Evolutionary conservation across 2,888 invertebrate species (phyloP), one percentile per base, ranked within the genome.

Genomic region (Tetanocera ferruginea): DNA sequence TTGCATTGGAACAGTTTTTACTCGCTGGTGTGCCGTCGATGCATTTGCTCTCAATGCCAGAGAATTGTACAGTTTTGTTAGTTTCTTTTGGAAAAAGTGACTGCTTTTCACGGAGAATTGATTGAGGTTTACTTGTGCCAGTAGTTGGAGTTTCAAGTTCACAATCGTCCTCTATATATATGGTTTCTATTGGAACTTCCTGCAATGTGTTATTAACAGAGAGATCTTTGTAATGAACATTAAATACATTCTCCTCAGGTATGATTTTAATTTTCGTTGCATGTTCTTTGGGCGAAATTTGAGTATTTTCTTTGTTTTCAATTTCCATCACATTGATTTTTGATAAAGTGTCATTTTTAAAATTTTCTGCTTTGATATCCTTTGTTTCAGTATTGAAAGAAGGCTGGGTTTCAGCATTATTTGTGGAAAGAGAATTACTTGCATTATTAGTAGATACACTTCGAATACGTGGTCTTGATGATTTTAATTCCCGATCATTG

Each of bases 1-100:
- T 78, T 81, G 14, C 51, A 6, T 34, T 23, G 17, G 34, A 70
- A 14, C 19, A 25, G 8, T 62, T 67, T 14, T 31, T 14, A 37
- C 14, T 17, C 3, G 52, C 57, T 23, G 66, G 37, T 11, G 31
- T 25, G 19, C 80, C 6, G 66, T 37, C 2, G 17, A n/a, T 62
- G 9, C 67, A 64, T 14, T 79, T 83, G 23, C 84, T 83, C 34
- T 52, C 80, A 2, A 78, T 80, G 8, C 78, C 78, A 76, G 85
- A 85, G 60, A 88, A 88, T 78, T 86, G 83, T 1, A 88, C 88
- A 78, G 78, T 83, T 80, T 88, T 88, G 0, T 82, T 82, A 4
- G 69, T 76, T 25, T 86, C 84, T 34, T 84, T 85, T 28, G 80
- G 81, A 5, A 88, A 83, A 0, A 85, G 64, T 51, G 87, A 82